Percentiles rank a stretch among this genome's conserved stretches.
phyloP scores from a whole-genome alignment of 1,140 invertebrate genomes.

The Tachypleus tridentatus region DNA sequence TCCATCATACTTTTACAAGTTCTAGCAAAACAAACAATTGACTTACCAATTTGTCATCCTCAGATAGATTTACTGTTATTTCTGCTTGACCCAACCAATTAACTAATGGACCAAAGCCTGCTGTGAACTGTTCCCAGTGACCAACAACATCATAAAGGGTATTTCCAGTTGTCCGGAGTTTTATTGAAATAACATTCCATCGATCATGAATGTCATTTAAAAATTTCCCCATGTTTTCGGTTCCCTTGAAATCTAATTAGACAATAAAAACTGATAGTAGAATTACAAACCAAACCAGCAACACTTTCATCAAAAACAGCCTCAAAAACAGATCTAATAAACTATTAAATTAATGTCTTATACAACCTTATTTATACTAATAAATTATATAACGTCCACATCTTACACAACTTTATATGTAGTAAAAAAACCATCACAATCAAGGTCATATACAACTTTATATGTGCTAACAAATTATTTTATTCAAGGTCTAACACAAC shows the following conservation, averaged over 20 bases:
- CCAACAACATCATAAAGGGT: constrained; percentile 76
- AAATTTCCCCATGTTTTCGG: constrained; percentile 62
- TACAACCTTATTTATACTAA: not conserved
- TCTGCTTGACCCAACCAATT: constrained; percentile 69
- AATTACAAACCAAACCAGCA: too few relatives aligned
- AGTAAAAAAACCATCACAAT: not conserved
- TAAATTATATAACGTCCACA: not conserved
- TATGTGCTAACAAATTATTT: too few relatives aligned
- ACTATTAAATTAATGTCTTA: not conserved
- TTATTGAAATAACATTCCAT: constrained; percentile 80
- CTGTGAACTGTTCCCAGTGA: constrained; percentile 74
- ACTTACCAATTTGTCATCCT: constrained; percentile 62
- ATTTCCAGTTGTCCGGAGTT: constrained; percentile 74
- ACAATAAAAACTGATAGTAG: not conserved
- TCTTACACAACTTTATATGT: not conserved
- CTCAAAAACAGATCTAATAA: too few relatives aligned
- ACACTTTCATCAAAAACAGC: too few relatives aligned
- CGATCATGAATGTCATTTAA: constrained; percentile 70
- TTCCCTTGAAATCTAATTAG: constrained; percentile 53
- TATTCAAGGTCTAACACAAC: too few relatives aligned
- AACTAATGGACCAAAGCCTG: constrained; percentile 56
- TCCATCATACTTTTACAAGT: too few relatives aligned
- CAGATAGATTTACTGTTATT: constrained; percentile 54
- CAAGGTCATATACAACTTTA: too few relatives aligned
- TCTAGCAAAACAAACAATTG: too few relatives aligned